Base-by-base conservation (phyloP, 2,797 vertebrate species). In the Falco cherrug region DNA sequence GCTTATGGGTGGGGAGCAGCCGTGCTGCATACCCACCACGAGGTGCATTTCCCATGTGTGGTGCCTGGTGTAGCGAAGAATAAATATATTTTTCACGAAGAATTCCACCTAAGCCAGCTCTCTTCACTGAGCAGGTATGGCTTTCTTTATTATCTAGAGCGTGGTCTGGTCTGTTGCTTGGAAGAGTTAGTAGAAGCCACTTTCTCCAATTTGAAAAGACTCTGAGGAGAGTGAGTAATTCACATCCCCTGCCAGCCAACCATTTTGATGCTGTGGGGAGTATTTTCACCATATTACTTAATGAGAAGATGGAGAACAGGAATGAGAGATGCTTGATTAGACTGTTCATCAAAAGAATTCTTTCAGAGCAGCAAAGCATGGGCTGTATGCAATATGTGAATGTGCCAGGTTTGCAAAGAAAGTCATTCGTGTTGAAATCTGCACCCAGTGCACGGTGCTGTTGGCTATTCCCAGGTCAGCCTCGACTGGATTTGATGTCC, bases 1-100 rank as follows among this genome's bases (percentile, higher is more conserved):
- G 33, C 41, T 84, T 43, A 13, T 43, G 59, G 59, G 35, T n/a
- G 33, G 45, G 63, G 31, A 83, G 63, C 35, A 73, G 50, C 45
- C 5, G 0, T 33, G 73, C 73, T 43, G 1, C 0, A 2, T 21
- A 7, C 41, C 35, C 5, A 7, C 77, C 35, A 1, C 0, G 3
- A 69, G 13, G 50, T 65, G 29, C 15, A 0, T 51, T 51, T 51
- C 39, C 35, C 17, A 17, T 2, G 2, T 1, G 2, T 21, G 25
- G 5, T 68, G 35, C 56, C 76, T 79, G 77, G 19, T 25, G 48
- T 14, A 10, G 41, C 33, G 54, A 57, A 41, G 57, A 37, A 87
- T 47, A 76, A 87, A 56, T 56, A 6, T 4, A 10, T 71, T 84
- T 91, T 64, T 43, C 28, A 25, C 33, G 15, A 28, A 75, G 78